Evolutionary conservation across 2,113 vertebrate species (phyloP).

Genomic region (Pomatorhinus ruficollis): DNA sequence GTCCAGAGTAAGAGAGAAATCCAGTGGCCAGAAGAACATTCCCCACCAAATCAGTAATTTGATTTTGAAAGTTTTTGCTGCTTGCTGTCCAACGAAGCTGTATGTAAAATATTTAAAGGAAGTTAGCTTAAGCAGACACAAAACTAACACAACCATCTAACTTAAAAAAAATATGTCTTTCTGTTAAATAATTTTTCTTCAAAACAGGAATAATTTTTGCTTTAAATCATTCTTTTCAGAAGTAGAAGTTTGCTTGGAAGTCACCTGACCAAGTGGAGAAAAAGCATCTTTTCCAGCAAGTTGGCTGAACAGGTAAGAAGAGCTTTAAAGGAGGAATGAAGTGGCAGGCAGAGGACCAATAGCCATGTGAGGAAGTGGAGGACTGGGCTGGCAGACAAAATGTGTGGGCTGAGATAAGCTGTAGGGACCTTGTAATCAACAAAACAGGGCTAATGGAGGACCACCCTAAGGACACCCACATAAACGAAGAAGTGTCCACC

Average conservation of each 20-base stretch:
- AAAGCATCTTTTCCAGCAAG: background rate
- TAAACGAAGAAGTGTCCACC: background rate
- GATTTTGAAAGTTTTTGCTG: conserved; percentile 79
- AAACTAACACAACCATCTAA: background rate
- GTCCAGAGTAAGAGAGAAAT: conserved; percentile 85
- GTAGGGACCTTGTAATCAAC: background rate
- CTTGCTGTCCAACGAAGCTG: conserved; percentile 85
- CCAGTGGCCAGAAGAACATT: conserved; percentile 83
- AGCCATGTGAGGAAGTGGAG: background rate
- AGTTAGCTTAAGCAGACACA: background rate
- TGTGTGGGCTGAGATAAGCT: background rate
- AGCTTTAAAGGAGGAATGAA: background rate
- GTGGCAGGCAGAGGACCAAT: background rate
- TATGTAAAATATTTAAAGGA: background rate
- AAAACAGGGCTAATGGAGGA: background rate
- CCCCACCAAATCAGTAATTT: conserved; percentile 80
- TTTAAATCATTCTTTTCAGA: background rate
- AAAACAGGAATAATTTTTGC: background rate
- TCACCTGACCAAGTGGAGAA: background rate
- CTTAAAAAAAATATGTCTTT: background rate
- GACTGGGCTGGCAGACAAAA: background rate
- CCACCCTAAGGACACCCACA: background rate
- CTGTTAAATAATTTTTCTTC: background rate
- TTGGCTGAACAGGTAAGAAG: background rate
- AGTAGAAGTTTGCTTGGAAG: background rate